Percentiles rank a stretch among this genome's conserved stretches.
These are phyloP conservation scores for Burhinus oedicnemus DNA, from an alignment of 2,113 vertebrate species.

Conservation along the genomic window DNA sequence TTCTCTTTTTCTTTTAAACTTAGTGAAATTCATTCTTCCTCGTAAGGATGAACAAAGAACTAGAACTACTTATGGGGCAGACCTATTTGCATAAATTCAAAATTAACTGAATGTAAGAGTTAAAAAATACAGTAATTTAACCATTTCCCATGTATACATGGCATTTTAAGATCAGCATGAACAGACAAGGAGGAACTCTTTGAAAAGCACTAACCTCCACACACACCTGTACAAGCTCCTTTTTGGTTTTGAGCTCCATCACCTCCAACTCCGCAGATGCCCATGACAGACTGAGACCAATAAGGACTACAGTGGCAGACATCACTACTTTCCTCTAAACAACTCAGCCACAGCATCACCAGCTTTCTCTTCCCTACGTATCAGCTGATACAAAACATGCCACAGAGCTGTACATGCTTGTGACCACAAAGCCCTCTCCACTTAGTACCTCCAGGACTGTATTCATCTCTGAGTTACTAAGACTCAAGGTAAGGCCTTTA, in stretches of 20 bases:
- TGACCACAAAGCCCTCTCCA: neutral
- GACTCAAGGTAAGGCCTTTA: neutral
- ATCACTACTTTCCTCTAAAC: neutral
- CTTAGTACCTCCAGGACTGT: neutral
- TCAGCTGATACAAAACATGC: neutral
- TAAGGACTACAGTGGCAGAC: neutral
- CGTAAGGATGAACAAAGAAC: neutral
- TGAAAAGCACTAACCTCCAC: neutral
- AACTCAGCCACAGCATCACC: neutral
- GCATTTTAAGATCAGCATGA: neutral
- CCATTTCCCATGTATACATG: fast-evolving
- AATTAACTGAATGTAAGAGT: neutral
- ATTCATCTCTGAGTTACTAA: neutral
- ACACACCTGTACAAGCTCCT: neutral
- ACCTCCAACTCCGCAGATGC: too few species aligned
- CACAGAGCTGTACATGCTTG: neutral
- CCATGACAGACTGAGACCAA: neutral
- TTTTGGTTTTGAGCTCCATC: neutral
- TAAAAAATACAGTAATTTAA: neutral
- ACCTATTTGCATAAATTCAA: neutral
- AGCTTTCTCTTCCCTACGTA: neutral
- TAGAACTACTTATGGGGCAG: neutral
- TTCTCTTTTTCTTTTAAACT: neutral
- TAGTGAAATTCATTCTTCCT: neutral
- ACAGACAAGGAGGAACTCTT: neutral